A percentile compares a stretch with the other conserved stretches of the same genome.
Conservation (phyloP, 37 sponge, comb jelly and placozoan genomes). For the Geodia barretti region DNA sequence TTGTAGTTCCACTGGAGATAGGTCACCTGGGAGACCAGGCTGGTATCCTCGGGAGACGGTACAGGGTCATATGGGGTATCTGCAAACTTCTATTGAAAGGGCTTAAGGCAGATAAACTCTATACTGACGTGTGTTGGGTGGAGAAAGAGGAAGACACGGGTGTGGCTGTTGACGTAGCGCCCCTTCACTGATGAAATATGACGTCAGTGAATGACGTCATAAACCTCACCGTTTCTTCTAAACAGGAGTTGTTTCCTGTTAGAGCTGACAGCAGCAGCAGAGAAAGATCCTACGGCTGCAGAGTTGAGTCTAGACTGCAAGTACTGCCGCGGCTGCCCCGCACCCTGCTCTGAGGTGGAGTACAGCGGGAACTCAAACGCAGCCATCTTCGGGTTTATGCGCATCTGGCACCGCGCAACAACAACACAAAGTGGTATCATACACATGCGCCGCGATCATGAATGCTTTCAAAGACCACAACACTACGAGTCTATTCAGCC, state of each 20-base stretch:
- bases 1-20: constrained; percentile 8
- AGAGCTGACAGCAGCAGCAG: background rate
- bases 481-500: background rate
- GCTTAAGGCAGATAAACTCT: no score
- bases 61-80: constrained; percentile 1
- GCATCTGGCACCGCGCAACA: no score
- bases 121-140: constrained; percentile 24
- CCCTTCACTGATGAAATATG: background rate
- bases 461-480: background rate
- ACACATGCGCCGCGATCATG: no score
- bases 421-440: no score
- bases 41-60: background rate
- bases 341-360: background rate
- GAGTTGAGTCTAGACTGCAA: background rate
- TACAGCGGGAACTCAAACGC: background rate
- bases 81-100: no score
- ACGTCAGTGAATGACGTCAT: no score
- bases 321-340: background rate
- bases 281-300: background rate
- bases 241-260: background rate
- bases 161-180: background rate
- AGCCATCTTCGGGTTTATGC: background rate
- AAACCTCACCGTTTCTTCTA: background rate
- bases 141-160: constrained; percentile 14
- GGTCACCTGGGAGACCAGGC: background rate